Evolutionary conservation across 2,888 invertebrate genomes (phyloP), one percentile per base, ranked within the genome.

Genomic region (Chrysotoxum bicinctum): DNA sequence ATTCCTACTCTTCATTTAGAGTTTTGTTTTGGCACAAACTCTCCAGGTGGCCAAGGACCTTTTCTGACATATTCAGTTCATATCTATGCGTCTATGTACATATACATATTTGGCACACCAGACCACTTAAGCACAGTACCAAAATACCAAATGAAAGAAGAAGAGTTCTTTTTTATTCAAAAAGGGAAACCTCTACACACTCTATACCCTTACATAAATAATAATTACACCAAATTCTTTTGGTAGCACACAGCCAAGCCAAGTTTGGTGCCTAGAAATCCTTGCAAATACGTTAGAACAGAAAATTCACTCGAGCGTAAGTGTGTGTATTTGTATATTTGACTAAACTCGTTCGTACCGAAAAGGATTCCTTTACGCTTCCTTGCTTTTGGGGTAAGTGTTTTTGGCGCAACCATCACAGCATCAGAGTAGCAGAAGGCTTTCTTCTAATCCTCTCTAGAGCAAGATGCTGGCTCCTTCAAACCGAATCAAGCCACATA

Each of bases 401-500:
- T 78, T 26, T 72, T 73, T 58, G 60, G 58, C 66, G 73, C 62
- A 60, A 50, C 48, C 52, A 72, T 40, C 37, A 10, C 35, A 35
- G 32, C 56, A 60, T 40, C 26, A 62, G 7, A 62, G 45, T 64
- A 66, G 66, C 16, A 64, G 30, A 69, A 66, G 66, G 74, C 43
- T 70, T 66, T 58, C 35, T 45, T 26, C 50, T 66, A 70, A 70
- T 84, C 70, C 68, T 70, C 40, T 54, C 43, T 35, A 68, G 35
- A 62, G 30, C 54, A 40, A 48, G 62, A 62, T 64, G 69, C 35
- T 75, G 74, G 74, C 58, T 66, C 52, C 58, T 58, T 60, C 48
- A 64, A 78, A 84, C 79, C 30, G 70, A 79, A 79, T 79, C 74
- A 60, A 84, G 79, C 74, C 83, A 75, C 79, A 84, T 66, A 75